Evolutionary conservation across 2,797 vertebrate species (phyloP), one percentile per base, ranked within the genome.

Genomic region (Nasua narica): DNA sequence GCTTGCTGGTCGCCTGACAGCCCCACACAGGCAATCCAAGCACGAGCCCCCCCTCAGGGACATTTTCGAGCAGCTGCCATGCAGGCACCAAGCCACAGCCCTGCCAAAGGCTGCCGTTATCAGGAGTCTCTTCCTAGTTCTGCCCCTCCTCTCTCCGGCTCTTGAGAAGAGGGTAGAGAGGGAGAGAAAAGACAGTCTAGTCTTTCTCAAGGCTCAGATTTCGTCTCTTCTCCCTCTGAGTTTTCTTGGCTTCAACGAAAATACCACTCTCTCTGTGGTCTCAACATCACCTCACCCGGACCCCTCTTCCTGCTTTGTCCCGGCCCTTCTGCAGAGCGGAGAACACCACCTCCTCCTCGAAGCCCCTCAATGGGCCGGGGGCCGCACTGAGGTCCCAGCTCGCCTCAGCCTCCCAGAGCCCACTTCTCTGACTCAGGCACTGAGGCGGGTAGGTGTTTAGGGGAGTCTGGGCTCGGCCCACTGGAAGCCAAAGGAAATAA

Each of bases 401-500:
- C n/a, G 86, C 11, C 25, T 60, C 82, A 13, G 1, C 79, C 37
- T 27, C 18, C 76, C 81, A 69, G 77, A 88, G n/a, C 25, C 40
- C 72, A 43, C 52, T 83, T 87, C 65, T 86, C 91, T 77, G 95
- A 78, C 29, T 97, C 87, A 96, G 81, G 3, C 3, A 78, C 82
- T 60, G 35, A 78, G 48, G 43, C 97, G 96, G 94, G 95, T 96
- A 97, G 95, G 92, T 96, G 74, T 92, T 72, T 58, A 29, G 43
- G 67, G 74, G 74, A 91, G 69, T 70, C 89, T 19, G 70, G 21
- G 58, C 69, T 62, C 86, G 7, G 87, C 48, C 52, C 50, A 35
- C 18, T 65, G 29, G 19, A 95, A 91, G 62, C 89, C 91, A 87
- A 72, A 96, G 96, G 94, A 98, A 98, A 96, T 97, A 88, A 40